These are phyloP conservation scores for Chaenogobius annularis DNA, from an alignment of 2,113 vertebrate species.

Conservation along the genomic window DNA sequence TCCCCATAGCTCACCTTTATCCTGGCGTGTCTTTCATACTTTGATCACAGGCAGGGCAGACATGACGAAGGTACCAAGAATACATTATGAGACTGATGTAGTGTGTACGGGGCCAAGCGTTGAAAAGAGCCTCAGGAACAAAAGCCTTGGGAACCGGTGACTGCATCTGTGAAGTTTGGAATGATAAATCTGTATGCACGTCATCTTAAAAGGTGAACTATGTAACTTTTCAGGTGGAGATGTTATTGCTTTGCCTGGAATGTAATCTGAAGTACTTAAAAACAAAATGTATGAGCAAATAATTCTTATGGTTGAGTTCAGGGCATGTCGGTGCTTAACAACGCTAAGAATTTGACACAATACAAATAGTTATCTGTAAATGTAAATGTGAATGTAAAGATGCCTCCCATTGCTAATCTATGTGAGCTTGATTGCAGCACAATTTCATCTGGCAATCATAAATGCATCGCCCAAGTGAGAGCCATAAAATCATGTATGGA, in stretches of 20 bases:
- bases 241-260: too few relatives aligned
- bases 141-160: too few relatives aligned
- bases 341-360: too few relatives aligned
- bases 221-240: too few relatives aligned
- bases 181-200: too few relatives aligned
- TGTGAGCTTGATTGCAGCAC: background rate
- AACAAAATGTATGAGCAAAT: too few relatives aligned
- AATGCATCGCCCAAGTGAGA: constrained; percentile 31
- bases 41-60: background rate
- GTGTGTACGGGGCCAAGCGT: background rate
- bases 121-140: background rate
- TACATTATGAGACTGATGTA: background rate
- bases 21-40: background rate
- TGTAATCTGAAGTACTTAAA: too few relatives aligned
- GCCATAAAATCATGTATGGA: constrained; percentile 19
- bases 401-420: background rate
- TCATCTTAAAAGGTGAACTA: too few relatives aligned
- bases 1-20: background rate
- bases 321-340: too few relatives aligned
- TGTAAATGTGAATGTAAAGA: background rate
- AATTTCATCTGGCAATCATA: constrained; percentile 17
- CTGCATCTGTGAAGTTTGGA: too few relatives aligned
- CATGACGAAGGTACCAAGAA: background rate
- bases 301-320: too few relatives aligned
- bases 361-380: background rate